These are phyloP conservation scores for Lucilia sericata DNA, from an alignment of 1,140 invertebrate species.

Conservation along the genomic window DNA sequence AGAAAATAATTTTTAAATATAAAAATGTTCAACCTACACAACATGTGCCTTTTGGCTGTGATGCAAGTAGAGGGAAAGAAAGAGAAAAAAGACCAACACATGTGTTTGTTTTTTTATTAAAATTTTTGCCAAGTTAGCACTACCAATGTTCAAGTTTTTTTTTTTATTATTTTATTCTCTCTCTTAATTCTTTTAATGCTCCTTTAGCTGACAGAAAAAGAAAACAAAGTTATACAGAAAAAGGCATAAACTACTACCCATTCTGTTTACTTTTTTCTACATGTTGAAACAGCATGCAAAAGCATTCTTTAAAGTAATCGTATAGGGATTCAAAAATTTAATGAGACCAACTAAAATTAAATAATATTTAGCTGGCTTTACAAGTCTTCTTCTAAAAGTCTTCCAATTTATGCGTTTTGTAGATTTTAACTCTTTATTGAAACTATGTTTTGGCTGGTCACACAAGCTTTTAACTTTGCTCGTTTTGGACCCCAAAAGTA, in stretches of 20 bases:
- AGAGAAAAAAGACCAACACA: neutral
- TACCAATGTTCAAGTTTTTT: neutral
- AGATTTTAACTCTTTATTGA: too few relatives aligned
- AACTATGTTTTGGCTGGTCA: neutral
- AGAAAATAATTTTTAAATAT: too few relatives aligned
- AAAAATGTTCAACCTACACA: too few relatives aligned
- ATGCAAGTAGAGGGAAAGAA: neutral
- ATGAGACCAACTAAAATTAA: neutral
- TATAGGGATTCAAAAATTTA: neutral
- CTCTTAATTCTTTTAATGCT: neutral
- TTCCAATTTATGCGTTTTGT: too few relatives aligned
- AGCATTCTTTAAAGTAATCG: neutral
- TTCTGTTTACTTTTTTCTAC: neutral
- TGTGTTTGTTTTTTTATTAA: neutral
- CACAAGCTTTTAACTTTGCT: neutral
- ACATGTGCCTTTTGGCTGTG: too few relatives aligned
- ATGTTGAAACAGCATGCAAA: neutral
- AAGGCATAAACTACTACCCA: neutral
- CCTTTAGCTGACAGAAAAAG: neutral
- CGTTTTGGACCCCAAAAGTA: neutral
- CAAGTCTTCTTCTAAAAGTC: neutral
- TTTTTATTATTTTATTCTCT: neutral
- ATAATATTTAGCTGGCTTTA: neutral
- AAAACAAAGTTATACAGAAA: neutral
- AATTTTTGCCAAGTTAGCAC: constrained; percentile 32